Evolutionary conservation across 2,888 invertebrate genomes (phyloP), one percentile per base, ranked within the genome.

Genomic region (Campoplex nolae): DNA sequence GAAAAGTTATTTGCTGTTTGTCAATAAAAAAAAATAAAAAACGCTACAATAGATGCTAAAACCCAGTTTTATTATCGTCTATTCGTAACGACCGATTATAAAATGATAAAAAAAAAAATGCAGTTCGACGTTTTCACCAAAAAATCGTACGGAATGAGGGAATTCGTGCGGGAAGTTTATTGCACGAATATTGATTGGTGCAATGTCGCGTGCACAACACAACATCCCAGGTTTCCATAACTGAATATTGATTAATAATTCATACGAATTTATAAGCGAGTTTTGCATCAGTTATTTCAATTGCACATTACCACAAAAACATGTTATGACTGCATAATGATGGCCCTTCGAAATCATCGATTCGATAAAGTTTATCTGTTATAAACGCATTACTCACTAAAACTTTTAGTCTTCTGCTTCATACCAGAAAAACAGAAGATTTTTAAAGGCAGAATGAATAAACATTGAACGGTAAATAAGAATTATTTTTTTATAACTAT

Each of bases 241-340:
- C 35, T 48, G 76, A 51, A 77, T 35, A 42, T 67, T 35, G 51
- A 77, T 82, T 28, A 83, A 76, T 83, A 75, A 76, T 77, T 76
- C 76, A 54, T 9, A n/a, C 51, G 13, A 28, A 56, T 65, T 65
- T 45, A 9, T 23, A 48, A 45, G 45, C 58, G 42, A 18, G 23
- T 74, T 65, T 76, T 7, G 16, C 71, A 32, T 58, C 51, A 38
- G 38, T 58, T 71, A 71, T 56, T 58, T 58, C 71, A 68, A 79
- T 79, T 71, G 32, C 71, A 79, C 45, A 35, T 38, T 23, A 54
- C 38, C 51, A 32, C 74, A 38, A 54, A 54, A 51, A 28, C 71
- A n/a, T 35, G 32, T 71, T 32, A 51, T 51, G 35, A 32, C 71
- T 35, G 13, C 48, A 51, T 51, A 71, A 71, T 71, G 0, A 71